phyloP scores from a whole-genome alignment of 2,888 invertebrate genomes.

The Lacanobia oleracea region DNA sequence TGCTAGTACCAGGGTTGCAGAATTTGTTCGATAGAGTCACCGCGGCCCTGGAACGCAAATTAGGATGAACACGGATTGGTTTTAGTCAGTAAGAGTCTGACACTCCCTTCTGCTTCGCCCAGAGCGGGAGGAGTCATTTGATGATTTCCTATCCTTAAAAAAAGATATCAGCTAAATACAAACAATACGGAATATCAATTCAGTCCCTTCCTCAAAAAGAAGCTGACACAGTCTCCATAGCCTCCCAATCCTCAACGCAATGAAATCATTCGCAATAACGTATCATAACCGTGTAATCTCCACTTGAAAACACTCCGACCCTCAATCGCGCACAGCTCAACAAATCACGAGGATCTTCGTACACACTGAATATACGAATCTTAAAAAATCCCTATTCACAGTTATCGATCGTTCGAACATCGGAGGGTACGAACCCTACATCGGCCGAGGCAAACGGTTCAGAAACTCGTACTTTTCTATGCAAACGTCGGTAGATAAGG shows the following conservation, averaged over 20 bases:
- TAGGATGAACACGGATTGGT: no score
- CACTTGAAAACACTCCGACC: constrained; percentile 29
- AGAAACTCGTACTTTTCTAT: constrained; percentile 66
- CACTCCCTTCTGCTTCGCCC: no score
- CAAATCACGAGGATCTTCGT: constrained; percentile 31
- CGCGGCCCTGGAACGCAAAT: no score
- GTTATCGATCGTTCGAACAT: constrained; percentile 51
- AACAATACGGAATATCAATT: not conserved
- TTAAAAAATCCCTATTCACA: constrained; percentile 51
- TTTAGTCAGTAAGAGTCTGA: no score
- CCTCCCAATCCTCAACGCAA: constrained; percentile 18
- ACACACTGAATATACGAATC: constrained; percentile 40
- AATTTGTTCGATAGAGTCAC: no score
- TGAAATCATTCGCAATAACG: constrained; percentile 50
- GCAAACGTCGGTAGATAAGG: constrained; percentile 65
- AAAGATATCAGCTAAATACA: not conserved
- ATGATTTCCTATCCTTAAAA: no score
- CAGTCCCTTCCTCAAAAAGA: not conserved
- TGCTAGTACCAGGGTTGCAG: no score
- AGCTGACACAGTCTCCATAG: constrained; percentile 33
- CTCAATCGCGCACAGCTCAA: constrained; percentile 24
- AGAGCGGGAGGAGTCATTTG: no score
- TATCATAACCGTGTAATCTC: constrained; percentile 46
- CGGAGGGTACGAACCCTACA: constrained; percentile 57
- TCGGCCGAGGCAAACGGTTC: constrained; percentile 63